Evolutionary conservation across 2,888 invertebrate genomes (phyloP), one percentile per base, ranked within the genome.

Genomic region (Hirtodrosophila cameraria): DNA sequence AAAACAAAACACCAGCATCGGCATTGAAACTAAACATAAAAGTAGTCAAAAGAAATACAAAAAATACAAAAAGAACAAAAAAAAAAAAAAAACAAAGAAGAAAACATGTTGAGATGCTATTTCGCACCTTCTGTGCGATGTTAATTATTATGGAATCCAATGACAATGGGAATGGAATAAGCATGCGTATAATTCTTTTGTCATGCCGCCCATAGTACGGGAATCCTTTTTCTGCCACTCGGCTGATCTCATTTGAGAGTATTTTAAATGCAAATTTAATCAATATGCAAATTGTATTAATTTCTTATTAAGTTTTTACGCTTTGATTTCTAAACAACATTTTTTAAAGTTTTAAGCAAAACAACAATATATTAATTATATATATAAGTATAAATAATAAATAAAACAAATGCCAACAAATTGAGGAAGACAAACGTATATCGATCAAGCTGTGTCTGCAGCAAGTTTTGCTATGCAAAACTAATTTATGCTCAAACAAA

Each of bases 341-440:
- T 27, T n/a, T n/a, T n/a, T n/a, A n/a, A n/a, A n/a, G n/a, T n/a
- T n/a, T 36, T 5, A 57, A 41, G n/a, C 15, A 1, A 18, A 18
- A 0, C 16, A 6, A n/a, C 23, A 48, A 30, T 33, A 42, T 28
- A 33, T n/a, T 11, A 12, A 27, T 16, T 23, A 7, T 23, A 23
- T 7, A 12, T 18, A 36, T 49, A 35, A 20, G 39, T 45, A 54
- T 41, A 12, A 30, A 13, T 55, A 28, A 28, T 48, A 45, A 64
- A 50, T 20, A 28, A 39, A 48, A 70, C 53, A 71, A 71, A 55
- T 46, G 53, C 50, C 58, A 35, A 25, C 16, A 62, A 31, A 65
- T 76, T 76, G 75, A 76, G 76, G 76, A 75, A 74, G 74, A 70
- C 63, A 76, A 70, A 70, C 70, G 15, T 53, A 73, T 76, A 76